Conservation (phyloP, 2,113 vertebrate genomes). For the Sakesphorus luctuosus region DNA sequence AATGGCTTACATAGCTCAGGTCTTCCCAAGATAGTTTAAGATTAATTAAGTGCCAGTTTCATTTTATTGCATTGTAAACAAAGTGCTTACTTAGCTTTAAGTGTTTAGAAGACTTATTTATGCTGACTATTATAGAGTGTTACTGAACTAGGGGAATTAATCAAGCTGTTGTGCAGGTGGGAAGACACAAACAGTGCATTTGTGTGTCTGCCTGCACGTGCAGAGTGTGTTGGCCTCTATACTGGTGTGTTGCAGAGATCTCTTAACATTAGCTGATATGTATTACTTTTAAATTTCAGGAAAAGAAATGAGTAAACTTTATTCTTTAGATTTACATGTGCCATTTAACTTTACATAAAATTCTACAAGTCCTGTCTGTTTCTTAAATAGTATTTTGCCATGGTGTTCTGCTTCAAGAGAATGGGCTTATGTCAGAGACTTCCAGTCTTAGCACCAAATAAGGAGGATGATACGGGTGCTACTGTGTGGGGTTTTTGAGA, state of each 20-base stretch:
- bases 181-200: not conserved
- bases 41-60: not conserved
- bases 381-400: not conserved
- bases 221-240: not conserved
- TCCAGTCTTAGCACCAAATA: not conserved
- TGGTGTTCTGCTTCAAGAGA: not conserved
- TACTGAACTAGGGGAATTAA: not conserved
- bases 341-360: not conserved
- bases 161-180: not conserved
- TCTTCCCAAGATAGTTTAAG: not conserved
- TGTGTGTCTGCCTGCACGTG: accelerated
- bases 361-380: not conserved
- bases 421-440: not conserved
- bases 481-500: not conserved
- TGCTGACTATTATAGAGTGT: not conserved
- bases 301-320: not conserved
- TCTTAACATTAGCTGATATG: not conserved
- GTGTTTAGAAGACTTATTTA: not conserved
- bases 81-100: not conserved
- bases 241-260: not conserved
- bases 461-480: not conserved
- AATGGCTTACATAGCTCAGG: not conserved
- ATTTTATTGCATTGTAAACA: not conserved
- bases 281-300: not conserved
- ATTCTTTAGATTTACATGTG: not conserved